A percentile compares a stretch with the other conserved stretches of the same genome.
These are phyloP conservation scores for Drosophila mojavensis DNA, from an alignment of 1,140 invertebrate species.

Conservation along the genomic window DNA sequence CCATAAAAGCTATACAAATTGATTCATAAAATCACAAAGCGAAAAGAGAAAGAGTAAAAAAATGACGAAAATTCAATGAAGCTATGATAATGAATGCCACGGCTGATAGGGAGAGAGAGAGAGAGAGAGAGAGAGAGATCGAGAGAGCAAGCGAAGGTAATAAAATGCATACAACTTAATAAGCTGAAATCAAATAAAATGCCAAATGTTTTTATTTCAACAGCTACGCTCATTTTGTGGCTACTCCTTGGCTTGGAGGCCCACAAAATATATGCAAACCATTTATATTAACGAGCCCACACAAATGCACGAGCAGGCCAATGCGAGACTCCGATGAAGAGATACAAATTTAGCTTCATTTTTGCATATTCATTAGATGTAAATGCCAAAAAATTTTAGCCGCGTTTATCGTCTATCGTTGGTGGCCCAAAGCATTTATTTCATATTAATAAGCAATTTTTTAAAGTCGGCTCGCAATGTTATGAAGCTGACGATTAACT, in stretches of 20 bases:
- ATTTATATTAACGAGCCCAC: constrained; percentile 69
- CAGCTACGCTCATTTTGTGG: constrained; percentile 74
- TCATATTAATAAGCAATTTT: constrained; percentile 80
- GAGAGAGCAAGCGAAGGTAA: constrained; percentile 42
- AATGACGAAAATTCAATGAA: constrained; percentile 3
- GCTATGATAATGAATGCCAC: too few species aligned
- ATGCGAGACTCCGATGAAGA: background rate
- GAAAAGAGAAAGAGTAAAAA: constrained; percentile 21
- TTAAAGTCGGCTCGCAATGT: constrained; percentile 65
- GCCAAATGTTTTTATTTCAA: constrained; percentile 81
- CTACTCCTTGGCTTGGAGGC: constrained; percentile 37
- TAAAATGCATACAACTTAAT: constrained; percentile 81
- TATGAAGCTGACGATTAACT: constrained; percentile 67
- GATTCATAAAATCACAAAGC: constrained; percentile 61
- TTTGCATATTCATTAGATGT: constrained; percentile 77
- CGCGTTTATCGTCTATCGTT: constrained; percentile 76
- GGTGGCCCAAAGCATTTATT: constrained; percentile 76
- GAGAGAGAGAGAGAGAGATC: too few species aligned
- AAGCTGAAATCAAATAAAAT: constrained; percentile 78
- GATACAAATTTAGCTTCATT: constrained; percentile 5
- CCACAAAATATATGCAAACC: constrained; percentile 41
- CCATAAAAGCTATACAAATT: constrained; percentile 68
- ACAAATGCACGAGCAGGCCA: constrained; percentile 32
- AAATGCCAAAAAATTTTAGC: constrained; percentile 73
- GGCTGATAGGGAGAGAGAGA: background rate